Percentiles rank a stretch among this genome's conserved stretches.
These are phyloP conservation scores for Cololabis saira DNA, from an alignment of 2,113 vertebrate species.

Conservation along the genomic window DNA sequence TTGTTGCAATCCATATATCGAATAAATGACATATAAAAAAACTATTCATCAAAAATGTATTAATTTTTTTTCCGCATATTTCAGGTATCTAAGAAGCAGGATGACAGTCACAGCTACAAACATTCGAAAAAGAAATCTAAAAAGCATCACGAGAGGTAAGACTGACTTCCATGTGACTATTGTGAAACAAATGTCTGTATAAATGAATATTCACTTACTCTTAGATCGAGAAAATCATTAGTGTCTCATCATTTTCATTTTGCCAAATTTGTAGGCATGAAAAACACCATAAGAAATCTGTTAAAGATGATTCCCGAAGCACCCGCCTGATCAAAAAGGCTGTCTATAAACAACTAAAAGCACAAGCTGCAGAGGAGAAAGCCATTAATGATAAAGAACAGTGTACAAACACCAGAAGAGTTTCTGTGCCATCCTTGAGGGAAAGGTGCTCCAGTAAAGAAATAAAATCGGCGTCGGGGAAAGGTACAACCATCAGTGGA, in stretches of 20 bases:
- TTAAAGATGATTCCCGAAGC: constrained; percentile 31
- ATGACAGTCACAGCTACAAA: neutral
- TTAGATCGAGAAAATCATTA: neutral
- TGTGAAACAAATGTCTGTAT: neutral
- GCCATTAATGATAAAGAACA: constrained; percentile 15
- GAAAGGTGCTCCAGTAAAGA: constrained; percentile 18
- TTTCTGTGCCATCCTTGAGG: neutral
- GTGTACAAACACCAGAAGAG: constrained; percentile 7
- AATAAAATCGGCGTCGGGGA: constrained; percentile 12
- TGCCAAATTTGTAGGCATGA: constrained; percentile 27
- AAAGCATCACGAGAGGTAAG: constrained; percentile 13
- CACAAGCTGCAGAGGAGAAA: constrained; percentile 30
- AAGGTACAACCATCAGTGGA: neutral
- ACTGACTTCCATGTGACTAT: neutral
- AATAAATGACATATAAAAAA: neutral
- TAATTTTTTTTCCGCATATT: neutral
- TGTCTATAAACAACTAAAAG: constrained; percentile 36
- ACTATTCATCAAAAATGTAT: neutral
- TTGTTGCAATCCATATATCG: too few relatives aligned
- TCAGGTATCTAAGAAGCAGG: neutral
- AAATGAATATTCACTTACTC: neutral
- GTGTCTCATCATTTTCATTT: constrained; percentile 11
- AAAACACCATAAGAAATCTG: neutral
- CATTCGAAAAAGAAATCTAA: neutral
- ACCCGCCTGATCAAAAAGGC: constrained; percentile 54